Conservation (phyloP, 2,888 invertebrate genomes). For the Pyrocoelia pectoralis region DNA sequence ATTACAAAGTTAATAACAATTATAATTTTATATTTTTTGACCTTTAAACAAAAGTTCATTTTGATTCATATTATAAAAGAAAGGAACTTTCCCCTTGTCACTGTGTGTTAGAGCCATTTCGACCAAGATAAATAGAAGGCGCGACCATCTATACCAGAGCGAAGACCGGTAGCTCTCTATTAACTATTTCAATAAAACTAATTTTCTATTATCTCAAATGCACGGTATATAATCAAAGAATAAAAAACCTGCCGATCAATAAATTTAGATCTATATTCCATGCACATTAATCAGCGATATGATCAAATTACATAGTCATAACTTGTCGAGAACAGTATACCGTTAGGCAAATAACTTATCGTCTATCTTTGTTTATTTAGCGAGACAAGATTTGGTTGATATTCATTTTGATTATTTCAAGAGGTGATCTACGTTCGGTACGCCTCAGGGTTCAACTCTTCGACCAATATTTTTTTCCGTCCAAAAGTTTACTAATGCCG, state of each 20-base stretch:
- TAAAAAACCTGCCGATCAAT: conserved; percentile 22
- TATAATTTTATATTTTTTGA: background rate
- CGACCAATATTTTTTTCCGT: background rate
- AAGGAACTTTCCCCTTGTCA: no score
- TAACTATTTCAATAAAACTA: conserved; percentile 13
- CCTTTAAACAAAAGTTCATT: background rate
- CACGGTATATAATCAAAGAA: conserved; percentile 8
- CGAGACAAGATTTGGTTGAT: background rate
- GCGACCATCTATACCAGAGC: background rate
- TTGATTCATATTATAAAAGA: background rate
- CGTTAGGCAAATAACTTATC: conserved; percentile 18
- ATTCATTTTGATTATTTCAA: background rate
- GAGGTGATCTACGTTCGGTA: background rate
- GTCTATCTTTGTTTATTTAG: conserved; percentile 12
- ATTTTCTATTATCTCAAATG: conserved; percentile 19
- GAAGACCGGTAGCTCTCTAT: background rate
- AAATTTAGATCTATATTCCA: conserved; percentile 23
- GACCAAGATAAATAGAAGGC: no score
- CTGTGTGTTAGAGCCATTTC: no score
- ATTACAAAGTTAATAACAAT: background rate
- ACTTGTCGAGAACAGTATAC: conserved; percentile 30
- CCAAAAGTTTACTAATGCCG: no score
- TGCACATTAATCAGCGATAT: conserved; percentile 31
- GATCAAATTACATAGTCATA: conserved; percentile 35
- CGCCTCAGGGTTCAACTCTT: background rate